phyloP scores from a whole-genome alignment of 1,140 invertebrate genomes.

The Matsumurasca onukii region DNA sequence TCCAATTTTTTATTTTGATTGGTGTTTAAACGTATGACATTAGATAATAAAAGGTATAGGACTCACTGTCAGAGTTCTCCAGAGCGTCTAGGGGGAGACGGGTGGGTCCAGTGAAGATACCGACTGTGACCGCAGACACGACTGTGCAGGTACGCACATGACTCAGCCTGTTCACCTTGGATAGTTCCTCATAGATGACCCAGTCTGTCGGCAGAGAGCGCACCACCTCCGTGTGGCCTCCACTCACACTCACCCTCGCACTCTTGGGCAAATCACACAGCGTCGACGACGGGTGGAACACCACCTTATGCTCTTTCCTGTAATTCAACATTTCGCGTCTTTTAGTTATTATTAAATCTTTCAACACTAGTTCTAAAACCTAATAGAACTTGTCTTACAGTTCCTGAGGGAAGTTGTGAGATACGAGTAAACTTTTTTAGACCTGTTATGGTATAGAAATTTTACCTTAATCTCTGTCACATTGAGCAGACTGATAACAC shows the following conservation, averaged over 20 bases:
- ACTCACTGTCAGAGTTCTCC: constrained; percentile 54
- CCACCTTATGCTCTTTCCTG: constrained; percentile 71
- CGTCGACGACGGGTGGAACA: constrained; percentile 73
- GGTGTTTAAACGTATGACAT: no score
- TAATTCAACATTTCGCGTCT: no score
- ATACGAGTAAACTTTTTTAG: no score
- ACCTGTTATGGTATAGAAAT: no score
- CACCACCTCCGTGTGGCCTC: constrained; percentile 50
- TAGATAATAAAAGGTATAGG: no score
- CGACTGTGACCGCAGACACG: constrained; percentile 76
- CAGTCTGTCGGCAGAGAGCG: constrained; percentile 71
- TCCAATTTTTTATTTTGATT: no score
- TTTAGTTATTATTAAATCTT: no score
- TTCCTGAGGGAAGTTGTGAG: no score
- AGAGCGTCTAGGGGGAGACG: constrained; percentile 63
- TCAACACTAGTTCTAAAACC: no score
- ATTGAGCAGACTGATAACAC: no score
- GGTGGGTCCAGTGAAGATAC: constrained; percentile 72
- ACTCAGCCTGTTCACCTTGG: constrained; percentile 60
- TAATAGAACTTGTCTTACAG: no score
- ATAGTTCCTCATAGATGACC: constrained; percentile 84
- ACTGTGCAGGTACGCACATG: constrained; percentile 74
- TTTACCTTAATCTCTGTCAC: no score
- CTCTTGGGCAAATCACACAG: constrained; percentile 54
- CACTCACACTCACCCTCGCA: constrained; percentile 45